Base-by-base conservation (phyloP, 53 echinoderm and acorn worm species). In the Holothuria scabra region DNA sequence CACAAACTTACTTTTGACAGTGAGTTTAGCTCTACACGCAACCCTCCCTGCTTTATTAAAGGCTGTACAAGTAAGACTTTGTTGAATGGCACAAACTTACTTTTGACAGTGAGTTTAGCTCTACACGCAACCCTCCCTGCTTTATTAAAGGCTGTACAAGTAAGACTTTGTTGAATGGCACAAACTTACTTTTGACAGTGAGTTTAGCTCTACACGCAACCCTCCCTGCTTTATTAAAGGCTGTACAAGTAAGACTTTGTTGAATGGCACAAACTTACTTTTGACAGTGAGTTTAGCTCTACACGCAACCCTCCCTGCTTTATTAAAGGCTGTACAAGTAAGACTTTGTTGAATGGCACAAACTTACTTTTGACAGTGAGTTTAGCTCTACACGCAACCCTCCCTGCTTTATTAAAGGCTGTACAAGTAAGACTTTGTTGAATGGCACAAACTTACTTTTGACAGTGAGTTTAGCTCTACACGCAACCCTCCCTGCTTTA, bases 61-160 rank as follows among this genome's bases (percentile, higher is more conserved):
- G 62, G 94, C 99, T 13, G 94, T 99, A 84, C 99, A 97, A 25
- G 94, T 93, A 49, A 89, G n/a, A n/a, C n/a, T n/a, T n/a, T n/a
- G n/a, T n/a, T n/a, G n/a, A n/a, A n/a, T n/a, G n/a, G n/a, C n/a
- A n/a, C n/a, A n/a, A n/a, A 82, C 95, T 93, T 75, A 95, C 95
- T 86, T 30, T 81, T 86, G 49, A 96, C 96, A 86, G 91, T 86
- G 75, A 95, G 93, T 67, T 95, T 92, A 62, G 87, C 91, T 81
- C 99, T 94, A 67, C 99, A 99, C 24, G 99, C 91, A 41, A 91
- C 93, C 32, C 99, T 89, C 44, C 97, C 99, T 55, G 99, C 99
- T 48, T 91, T 88, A 89, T 99, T 99, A 87, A 95, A 93, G 62
- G 94, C 99, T 13, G 94, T 99, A 84, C 99, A 97, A 25, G 94